Evolutionary conservation across 1,140 invertebrate genomes (phyloP).

Genomic region (Drosophila takahashii): DNA sequence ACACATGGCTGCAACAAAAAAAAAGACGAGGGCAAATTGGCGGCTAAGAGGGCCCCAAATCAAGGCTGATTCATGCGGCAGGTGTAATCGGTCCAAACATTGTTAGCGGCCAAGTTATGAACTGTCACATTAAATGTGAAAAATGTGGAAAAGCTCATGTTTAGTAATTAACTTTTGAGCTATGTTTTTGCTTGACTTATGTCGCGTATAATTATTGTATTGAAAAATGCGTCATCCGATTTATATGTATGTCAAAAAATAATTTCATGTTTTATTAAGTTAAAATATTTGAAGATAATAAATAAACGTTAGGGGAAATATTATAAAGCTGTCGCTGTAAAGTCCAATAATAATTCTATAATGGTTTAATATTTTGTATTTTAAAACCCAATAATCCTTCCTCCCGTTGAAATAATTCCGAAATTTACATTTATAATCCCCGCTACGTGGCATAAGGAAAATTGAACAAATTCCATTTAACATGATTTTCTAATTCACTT

Average conservation of each 20-base stretch:
- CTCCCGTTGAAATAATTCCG: background rate
- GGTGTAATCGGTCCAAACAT: slow-evolving; percentile 44
- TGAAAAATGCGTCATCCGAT: background rate
- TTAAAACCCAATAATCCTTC: background rate
- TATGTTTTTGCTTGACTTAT: background rate
- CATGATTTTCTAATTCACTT: slow-evolving; percentile 8
- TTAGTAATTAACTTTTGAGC: background rate
- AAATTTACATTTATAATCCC: background rate
- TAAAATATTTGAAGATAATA: background rate
- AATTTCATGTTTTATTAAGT: background rate
- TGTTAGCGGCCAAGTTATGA: slow-evolving; percentile 33
- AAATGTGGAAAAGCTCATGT: slow-evolving; percentile 27
- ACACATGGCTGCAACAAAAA: slow-evolving; percentile 43
- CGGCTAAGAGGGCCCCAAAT: slow-evolving; percentile 19
- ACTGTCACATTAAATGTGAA: slow-evolving; percentile 38
- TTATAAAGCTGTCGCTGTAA: no score
- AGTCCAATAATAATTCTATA: no score
- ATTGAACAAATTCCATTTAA: background rate
- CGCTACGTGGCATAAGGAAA: background rate
- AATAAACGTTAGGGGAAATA: no score
- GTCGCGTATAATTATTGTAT: background rate
- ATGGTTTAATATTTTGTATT: no score
- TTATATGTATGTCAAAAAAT: background rate
- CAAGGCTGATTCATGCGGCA: slow-evolving; percentile 20
- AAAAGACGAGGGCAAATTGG: slow-evolving; percentile 35